Evolutionary conservation across 2,113 vertebrate species (phyloP), one percentile per base, ranked within the genome.

Genomic region (Sigmodon hispidus): DNA sequence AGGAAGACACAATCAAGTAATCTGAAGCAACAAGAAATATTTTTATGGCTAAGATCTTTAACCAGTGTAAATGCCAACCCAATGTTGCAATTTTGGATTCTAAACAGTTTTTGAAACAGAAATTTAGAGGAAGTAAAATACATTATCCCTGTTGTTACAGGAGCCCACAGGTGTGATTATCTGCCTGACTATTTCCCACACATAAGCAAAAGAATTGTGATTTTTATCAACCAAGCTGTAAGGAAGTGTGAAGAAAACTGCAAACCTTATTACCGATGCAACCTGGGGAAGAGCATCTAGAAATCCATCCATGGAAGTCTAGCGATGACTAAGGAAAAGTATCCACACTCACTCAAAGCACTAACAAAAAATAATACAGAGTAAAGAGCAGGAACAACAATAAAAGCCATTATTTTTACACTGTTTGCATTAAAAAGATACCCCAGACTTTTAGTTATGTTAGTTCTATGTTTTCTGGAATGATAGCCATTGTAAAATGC

Each of bases 181-280:
- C 80, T 93, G 94, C 75, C 70, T 83, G 93, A 96, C 73, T 86
- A 90, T 83, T 96, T 95, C 92, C 85, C 65, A 85, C 36, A 88
- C 67, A 84, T 29, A 70, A 13, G 90, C 76, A 95, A 94, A 69
- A 93, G 80, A 95, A 93, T 97, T 92, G 96, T 92, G 93, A 97
- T 93, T 97, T 97, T 97, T 95, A 95, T 97, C 95, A 97, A 93
- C 80, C 90, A 97, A 96, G 94, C 96, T 97, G 93, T 95, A 97
- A 97, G 57, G 84, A 93, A 96, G 96, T 93, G 93, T 96, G 92
- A 97, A 96, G 95, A 94, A 97, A 97, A 88, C 96, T 96, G 95
- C 93, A 97, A 97, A 81, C 88, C 80, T 97, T 94, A 94, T 97
- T 94, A 97, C 26, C 79, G 87, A 97, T 87, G 90, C 93, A 92